A percentile compares a stretch with the other conserved stretches of the same genome.
Conservation (phyloP, 1,140 invertebrate genomes). For the Drosophila pruinosa region DNA sequence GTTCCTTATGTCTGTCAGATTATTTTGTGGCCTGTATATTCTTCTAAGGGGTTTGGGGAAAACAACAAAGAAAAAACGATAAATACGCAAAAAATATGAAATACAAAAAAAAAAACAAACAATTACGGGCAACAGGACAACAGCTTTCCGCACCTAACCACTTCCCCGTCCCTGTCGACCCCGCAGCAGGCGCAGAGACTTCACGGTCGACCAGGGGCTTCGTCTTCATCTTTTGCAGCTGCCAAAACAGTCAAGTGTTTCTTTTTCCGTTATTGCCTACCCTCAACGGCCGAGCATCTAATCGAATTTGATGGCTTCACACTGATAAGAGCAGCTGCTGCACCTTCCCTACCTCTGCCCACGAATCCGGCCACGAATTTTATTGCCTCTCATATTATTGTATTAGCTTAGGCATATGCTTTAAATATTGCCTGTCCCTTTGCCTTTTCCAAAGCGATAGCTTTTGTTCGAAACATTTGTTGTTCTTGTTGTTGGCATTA, state of each 20-base stretch:
- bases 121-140: conserved; percentile 44
- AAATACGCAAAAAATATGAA: conserved; percentile 38
- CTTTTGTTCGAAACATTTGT: conserved; percentile 1
- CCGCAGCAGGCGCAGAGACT: background rate
- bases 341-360: conserved; percentile 27
- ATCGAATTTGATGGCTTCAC: conserved; percentile 79
- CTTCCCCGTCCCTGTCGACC: background rate
- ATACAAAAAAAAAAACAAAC: conserved; percentile 45
- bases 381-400: conserved; percentile 77
- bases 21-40: conserved; percentile 2
- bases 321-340: conserved; percentile 75
- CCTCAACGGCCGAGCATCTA: conserved; percentile 49
- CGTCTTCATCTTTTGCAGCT: conserved; percentile 48
- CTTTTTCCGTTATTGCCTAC: conserved; percentile 43
- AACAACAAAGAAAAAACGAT: conserved; percentile 1
- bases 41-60: background rate
- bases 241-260: conserved; percentile 54
- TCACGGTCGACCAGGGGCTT: conserved; percentile 4
- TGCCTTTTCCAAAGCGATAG: conserved; percentile 10
- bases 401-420: conserved; percentile 71
- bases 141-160: background rate
- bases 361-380: conserved; percentile 49
- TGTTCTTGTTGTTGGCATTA: background rate
- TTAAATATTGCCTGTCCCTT: conserved; percentile 55
- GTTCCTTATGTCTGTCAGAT: conserved; percentile 11